Evolutionary conservation across 2,797 vertebrate genomes (phyloP), one percentile per base, ranked within the genome.

Genomic region (Neosilurus mollespiculum): DNA sequence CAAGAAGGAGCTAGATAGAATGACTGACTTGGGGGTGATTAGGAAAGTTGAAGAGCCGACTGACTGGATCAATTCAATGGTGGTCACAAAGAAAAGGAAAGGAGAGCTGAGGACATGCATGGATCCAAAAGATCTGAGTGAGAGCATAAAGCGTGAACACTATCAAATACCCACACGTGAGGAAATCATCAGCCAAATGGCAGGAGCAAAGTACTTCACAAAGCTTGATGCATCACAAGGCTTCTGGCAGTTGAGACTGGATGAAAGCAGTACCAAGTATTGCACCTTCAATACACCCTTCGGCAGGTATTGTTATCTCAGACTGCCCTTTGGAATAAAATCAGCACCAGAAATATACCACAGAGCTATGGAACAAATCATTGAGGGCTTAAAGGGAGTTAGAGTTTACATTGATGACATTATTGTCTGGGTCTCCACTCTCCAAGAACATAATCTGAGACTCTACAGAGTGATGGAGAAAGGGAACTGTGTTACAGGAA

Each of bases 271-370:
- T 18, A 59, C 56, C 16, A 77, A 77, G 58, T 77, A 64, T 2
- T 84, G 83, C n/a, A 84, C 84, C 0, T 87, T 89, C 15, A 88
- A 86, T 11, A 83, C 72, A 20, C 85, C 70, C 0, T 85, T 78
- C 72, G 80, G 83, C 2, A 0, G 78, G 0, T 87, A 86, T 15
- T 43, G 8, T 24, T 72, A 49, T 37, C 59, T 24, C 12, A 72
- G 67, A 49, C 14, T 69, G 18, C 20, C 16, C 64, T 73, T 75
- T 79, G 81, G 75, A 70, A 82, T 80, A 18, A 66, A 43, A 7
- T 82, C 84, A 30, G 76, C 84, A 24, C 58, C 75, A 62, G 81
- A 82, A 79, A 64, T 85, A 16, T 80, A 64, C 24, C 66, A 79
- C 37, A 54, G 71, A 61, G 72, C 65, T 11, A 66, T 85, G 83